Evolutionary conservation across 2,888 invertebrate genomes (phyloP), one percentile per base, ranked within the genome.

Genomic region (Anticlea derivata): DNA sequence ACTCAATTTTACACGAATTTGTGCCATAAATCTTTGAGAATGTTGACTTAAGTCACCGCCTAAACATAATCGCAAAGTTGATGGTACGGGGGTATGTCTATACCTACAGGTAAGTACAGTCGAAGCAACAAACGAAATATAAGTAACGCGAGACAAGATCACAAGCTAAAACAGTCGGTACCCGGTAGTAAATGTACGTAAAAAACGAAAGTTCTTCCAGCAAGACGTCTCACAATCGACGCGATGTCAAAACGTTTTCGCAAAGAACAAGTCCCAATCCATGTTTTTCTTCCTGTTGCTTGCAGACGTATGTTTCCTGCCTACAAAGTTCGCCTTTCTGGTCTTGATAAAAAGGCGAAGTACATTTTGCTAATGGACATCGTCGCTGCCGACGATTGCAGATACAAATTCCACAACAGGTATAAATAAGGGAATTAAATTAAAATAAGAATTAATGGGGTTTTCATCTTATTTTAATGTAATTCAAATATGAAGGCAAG

Each of bases 291-390:
- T 84, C 86, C 78, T 85, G 80, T 91, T 91, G 92, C 92, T 93
- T 93, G 91, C 95, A 98, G 98, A 93, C 96, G 98, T 92, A 98
- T 98, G 96, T 98, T 98, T 93, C 98, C 98, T 91, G 97, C 98
- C 92, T 97, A 95, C 94, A 98, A 97, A 94, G 97, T 97, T 86
- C 96, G 97, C 92, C 96, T 98, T 82, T 96, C 96, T 92, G 98
- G 98, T 86, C 94, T 98, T 92, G 98, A 98, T 94, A 97, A 97
- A 93, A 96, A 97, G 93, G 96, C 97, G 92, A 98, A 98, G 93
- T 98, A 98, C 94, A 97, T 97, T 90, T 94, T 98, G 80, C 95
- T 98, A 91, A 96, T 98, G 96, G 98, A 98, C 95, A 97, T 98
- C 92, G 97, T 97, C 81, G 97, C 98, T 79, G 96, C 97, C 75